Base-by-base conservation (phyloP, 2,888 invertebrate genomes). In the Zygogramma bicolorata region DNA sequence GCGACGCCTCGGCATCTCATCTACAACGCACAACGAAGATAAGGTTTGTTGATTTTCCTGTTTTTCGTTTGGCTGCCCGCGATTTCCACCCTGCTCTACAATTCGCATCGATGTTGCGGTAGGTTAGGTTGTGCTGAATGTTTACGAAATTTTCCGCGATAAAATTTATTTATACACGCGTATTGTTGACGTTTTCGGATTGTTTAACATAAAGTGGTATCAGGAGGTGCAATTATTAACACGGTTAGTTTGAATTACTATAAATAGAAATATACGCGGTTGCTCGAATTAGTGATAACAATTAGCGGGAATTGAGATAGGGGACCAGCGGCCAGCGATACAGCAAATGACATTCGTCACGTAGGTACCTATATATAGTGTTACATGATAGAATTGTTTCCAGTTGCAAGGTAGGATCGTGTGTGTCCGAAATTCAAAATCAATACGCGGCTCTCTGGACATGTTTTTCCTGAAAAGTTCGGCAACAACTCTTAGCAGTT, bases 181-280 rank as follows among this genome's bases (percentile, higher is more conserved):
- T 27, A 27, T 13, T 53, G 53, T 53, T 53, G 53, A 27, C 53
- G 25, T 6, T 27, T 53, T 0, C 13, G 10, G 22, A 15, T 27
- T 25, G 53, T 53, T 42, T 53, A 53, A 53, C 27, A 27, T 53
- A 1, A 46, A 1, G 5, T 53, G 53, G 13, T 53, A 46, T 8
- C 53, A 15, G 10, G 27, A 27, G 13, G 53, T 53, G 22, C 27
- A 53, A 25, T 53, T 53, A 25, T 22, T 25, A n/a, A n/a, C n/a
- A 25, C 0, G 25, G 53, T 53, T 53, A n/a, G 53, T 4, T 5
- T n/a, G 15, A 53, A 53, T n/a, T 53, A 53, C 53, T 53, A 53
- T 53, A 25, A 53, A 25, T 53, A 53, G 53, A 53, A 46, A 53
- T 53, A n/a, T 53, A 53, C 53, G 25, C 8, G n/a, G 13, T 53